Percentiles rank a stretch among this genome's conserved stretches.
Evolutionary conservation across 2,113 vertebrate species (phyloP).

Genomic region (Pelodiscus sinensis): DNA sequence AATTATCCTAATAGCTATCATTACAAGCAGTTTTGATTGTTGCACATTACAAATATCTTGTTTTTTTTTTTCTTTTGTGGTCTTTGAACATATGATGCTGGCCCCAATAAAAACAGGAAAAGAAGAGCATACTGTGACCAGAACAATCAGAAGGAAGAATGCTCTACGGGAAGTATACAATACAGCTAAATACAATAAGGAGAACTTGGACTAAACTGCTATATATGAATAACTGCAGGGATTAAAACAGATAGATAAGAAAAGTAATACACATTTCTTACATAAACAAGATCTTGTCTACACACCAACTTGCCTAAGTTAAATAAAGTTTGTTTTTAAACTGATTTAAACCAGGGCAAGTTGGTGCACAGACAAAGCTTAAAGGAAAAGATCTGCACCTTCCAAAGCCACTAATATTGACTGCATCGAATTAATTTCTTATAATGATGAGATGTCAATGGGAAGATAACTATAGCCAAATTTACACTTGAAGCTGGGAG

Average conservation of each 20-base stretch:
- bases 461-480: neutral
- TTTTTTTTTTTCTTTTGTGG: neutral
- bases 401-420: neutral
- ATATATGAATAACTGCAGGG: neutral
- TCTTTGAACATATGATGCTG: neutral
- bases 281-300: neutral
- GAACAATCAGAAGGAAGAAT: neutral
- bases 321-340: neutral
- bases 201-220: neutral
- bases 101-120: neutral
- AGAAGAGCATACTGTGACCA: neutral
- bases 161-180: neutral
- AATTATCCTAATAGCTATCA: neutral
- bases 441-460: neutral
- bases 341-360: neutral
- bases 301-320: neutral
- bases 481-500: neutral
- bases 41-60: neutral
- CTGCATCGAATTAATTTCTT: conserved; percentile 18
- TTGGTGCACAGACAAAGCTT: neutral
- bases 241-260: neutral
- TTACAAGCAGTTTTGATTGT: neutral
- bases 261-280: too few species aligned
- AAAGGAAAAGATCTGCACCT: neutral
- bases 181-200: neutral